Evolutionary conservation across 2,113 vertebrate species (phyloP).

Genomic region (Lasiurus borealis): DNA sequence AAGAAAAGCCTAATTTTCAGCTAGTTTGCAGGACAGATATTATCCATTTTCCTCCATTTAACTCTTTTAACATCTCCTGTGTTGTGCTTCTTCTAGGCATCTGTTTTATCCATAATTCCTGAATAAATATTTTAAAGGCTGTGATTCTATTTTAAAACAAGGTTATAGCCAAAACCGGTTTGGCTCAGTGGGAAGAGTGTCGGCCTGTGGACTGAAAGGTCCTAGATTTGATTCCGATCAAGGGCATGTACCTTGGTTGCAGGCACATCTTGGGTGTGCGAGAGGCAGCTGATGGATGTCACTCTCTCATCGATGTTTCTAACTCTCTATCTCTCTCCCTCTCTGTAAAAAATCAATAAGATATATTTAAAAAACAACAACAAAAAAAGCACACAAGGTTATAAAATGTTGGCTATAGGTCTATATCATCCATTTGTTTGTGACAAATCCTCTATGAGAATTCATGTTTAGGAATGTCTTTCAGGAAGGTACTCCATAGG

Average conservation of each 20-base stretch:
- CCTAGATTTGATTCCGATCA: too few species aligned
- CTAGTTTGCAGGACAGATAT: neutral
- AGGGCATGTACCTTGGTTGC: too few species aligned
- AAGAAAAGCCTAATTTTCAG: neutral
- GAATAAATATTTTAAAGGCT: neutral
- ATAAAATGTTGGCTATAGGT: neutral
- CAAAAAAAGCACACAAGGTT: too few species aligned
- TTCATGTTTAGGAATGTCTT: neutral
- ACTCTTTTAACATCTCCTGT: fast-evolving
- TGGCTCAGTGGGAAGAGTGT: too few species aligned
- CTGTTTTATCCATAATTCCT: neutral
- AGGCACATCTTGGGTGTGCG: too few species aligned
- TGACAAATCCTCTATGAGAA: neutral
- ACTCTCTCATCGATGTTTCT: too few species aligned
- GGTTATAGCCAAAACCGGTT: neutral
- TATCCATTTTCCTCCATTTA: fast-evolving
- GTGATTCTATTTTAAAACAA: neutral
- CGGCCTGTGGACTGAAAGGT: too few species aligned
- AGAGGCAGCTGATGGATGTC: too few species aligned
- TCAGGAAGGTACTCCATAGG: neutral
- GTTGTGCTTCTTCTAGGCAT: neutral
- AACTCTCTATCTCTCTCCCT: too few species aligned
- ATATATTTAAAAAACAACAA: too few species aligned
- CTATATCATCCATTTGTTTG: neutral
- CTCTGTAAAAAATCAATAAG: too few species aligned